A percentile compares a stretch with the other conserved stretches of the same genome.
Evolutionary conservation across 1,140 invertebrate species (phyloP).

Genomic region (Drosophila lowei): DNA sequence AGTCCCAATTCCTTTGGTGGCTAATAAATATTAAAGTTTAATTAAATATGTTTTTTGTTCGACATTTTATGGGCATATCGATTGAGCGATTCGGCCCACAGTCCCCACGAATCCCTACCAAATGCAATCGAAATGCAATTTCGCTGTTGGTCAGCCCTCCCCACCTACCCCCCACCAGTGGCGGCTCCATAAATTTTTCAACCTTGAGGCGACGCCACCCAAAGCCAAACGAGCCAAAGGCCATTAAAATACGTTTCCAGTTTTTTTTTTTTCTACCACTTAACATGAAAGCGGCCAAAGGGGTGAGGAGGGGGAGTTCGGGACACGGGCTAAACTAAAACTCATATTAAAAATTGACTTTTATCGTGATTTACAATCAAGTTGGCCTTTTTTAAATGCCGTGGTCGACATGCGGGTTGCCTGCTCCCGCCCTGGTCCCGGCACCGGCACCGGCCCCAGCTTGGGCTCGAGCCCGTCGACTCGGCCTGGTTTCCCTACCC

Average conservation of each 20-base stretch:
- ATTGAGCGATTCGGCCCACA: conserved; percentile 27
- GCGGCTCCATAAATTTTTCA: conserved; percentile 69
- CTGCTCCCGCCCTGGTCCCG: conserved; percentile 4
- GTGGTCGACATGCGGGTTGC: conserved; percentile 74
- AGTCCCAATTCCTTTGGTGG: conserved; percentile 68
- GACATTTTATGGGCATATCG: conserved; percentile 76
- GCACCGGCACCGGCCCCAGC: too few relatives aligned
- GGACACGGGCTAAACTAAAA: conserved; percentile 68
- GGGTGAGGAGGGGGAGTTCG: not conserved
- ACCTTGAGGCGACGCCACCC: conserved; percentile 63
- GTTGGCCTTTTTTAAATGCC: conserved; percentile 79
- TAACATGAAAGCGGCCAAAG: conserved; percentile 32
- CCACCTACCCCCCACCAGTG: not conserved
- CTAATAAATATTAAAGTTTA: conserved; percentile 82
- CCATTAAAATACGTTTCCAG: conserved; percentile 70
- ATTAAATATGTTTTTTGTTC: conserved; percentile 77
- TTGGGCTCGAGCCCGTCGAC: too few relatives aligned
- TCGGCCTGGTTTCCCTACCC: too few relatives aligned
- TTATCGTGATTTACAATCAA: conserved; percentile 81
- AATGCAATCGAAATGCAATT: conserved; percentile 63
- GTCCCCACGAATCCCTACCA: not conserved
- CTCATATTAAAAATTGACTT: conserved; percentile 81
- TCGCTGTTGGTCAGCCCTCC: conserved; percentile 64
- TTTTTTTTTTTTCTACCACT: conserved; percentile 46
- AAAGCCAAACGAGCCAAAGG: conserved; percentile 60